Evolutionary conservation across 2,113 vertebrate genomes (phyloP).

Genomic region (Microtus ochrogaster): DNA sequence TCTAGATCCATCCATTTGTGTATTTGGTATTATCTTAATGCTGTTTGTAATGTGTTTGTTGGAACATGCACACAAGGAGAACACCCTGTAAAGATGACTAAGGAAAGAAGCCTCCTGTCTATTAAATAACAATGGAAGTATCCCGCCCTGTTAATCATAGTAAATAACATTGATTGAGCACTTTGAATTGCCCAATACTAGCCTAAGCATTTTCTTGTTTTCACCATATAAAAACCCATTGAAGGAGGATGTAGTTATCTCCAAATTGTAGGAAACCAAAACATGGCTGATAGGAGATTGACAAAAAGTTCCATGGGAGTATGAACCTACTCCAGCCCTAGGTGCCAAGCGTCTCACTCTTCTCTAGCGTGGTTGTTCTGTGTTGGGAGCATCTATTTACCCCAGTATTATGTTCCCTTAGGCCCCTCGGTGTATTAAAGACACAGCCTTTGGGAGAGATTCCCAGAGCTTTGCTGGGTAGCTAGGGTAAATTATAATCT

Average conservation of each 20-base stretch:
- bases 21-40: not conserved
- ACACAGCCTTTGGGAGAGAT: not conserved
- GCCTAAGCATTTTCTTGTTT: not conserved
- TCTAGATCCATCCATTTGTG: too few species aligned
- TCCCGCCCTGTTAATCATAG: not conserved
- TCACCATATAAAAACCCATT: not conserved
- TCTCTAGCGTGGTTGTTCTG: not conserved
- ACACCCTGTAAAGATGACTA: not conserved
- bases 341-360: not conserved
- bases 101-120: not conserved
- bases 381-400: not conserved
- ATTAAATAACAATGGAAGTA: not conserved
- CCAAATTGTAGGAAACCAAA: not conserved
- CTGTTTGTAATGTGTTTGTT: not conserved
- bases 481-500: not conserved
- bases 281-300: not conserved
- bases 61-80: not conserved
- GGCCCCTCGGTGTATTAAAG: not conserved
- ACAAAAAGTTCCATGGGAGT: not conserved
- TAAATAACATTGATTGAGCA: not conserved
- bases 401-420: not conserved
- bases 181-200: not conserved
- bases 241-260: not conserved
- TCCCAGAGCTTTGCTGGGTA: not conserved
- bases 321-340: rapidly evolving